phyloP scores from a whole-genome alignment of 2,888 invertebrate genomes.

The Encarsia formosa region DNA sequence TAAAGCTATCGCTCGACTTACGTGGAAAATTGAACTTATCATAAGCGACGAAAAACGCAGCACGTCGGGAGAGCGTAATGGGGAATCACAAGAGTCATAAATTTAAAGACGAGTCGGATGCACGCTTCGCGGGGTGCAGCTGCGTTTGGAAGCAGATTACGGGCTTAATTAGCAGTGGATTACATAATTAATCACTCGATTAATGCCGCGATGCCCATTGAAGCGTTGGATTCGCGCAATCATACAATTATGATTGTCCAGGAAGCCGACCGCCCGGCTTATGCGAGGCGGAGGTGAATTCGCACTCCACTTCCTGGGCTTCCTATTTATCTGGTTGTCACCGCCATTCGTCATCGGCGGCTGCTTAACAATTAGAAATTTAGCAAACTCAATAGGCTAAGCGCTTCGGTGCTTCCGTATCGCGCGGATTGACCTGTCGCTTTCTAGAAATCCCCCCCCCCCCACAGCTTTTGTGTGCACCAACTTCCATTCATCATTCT shows the following conservation, averaged over 20 bases:
- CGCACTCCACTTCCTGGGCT: conserved; percentile 6
- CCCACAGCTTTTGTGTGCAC: background rate
- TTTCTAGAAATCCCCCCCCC: too few species aligned
- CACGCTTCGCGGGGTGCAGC: background rate
- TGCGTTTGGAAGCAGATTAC: conserved; percentile 37
- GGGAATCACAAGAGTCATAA: conserved; percentile 5
- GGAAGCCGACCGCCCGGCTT: background rate
- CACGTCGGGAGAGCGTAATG: background rate
- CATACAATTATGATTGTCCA: background rate
- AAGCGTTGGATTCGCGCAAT: conserved; percentile 3
- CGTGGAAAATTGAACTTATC: background rate
- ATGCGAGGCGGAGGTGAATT: conserved; percentile 11
- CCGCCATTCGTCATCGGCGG: conserved; percentile 17
- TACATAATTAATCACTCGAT: conserved; percentile 49
- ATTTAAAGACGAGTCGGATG: conserved; percentile 1
- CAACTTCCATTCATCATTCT: background rate
- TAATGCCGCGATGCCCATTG: conserved; percentile 47
- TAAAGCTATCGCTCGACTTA: too few species aligned
- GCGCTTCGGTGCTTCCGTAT: background rate
- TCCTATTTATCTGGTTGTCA: conserved; percentile 20
- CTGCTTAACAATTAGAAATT: conserved; percentile 22
- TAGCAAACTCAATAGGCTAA: too few species aligned
- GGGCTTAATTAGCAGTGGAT: conserved; percentile 47
- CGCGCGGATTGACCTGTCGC: background rate
- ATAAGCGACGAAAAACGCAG: background rate